Base-by-base conservation (phyloP, 2,113 vertebrate species). In the Heteronetta atricapilla region DNA sequence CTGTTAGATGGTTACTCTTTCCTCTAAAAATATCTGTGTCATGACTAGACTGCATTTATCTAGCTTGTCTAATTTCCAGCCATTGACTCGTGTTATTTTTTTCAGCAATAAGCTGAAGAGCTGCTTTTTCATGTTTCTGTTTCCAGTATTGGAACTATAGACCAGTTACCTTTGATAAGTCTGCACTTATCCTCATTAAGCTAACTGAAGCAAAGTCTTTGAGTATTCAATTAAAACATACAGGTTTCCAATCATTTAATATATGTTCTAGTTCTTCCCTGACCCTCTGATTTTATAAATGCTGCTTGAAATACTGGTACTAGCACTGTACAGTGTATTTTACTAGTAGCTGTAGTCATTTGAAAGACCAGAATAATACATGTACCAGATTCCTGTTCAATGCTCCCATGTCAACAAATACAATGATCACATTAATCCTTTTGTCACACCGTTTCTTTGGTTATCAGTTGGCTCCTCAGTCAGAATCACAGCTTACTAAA, bases 131-230 rank as follows among this genome's bases (percentile, higher is more conserved):
- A n/a, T 48, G 5, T 74, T 8, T 56, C 34, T 91, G 33, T 85
- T 92, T 46, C 21, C 50, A 76, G 21, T 79, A 12, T 29, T 81
- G 52, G 50, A 89, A 31, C 53, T 79, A 29, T 66, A 75, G 19
- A 77, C 23, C 25, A 21, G 73, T 70, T 90, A 78, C 31, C 70
- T 93, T 79, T 86, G 83, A 19, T 68, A 90, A 94, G 38, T 48
- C 74, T 86, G 72, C 92, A 22, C 34, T 89, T 95, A 66, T 94
- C 72, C 59, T 95, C 72, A 82, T 88, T 92, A 93, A 81, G 40
- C 31, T 82, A 73, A 91, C 59, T 67, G 46, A 91, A 77, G 89
- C n/a, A 50, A 92, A 89, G 50, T 77, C 55, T 66, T 85, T 44
- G 59, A 70, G 46, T 88, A 55, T 77, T 91, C 92, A 31, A 52